phyloP scores from a whole-genome alignment of 2,113 vertebrate species.

The Periophthalmodon schlosseri region DNA sequence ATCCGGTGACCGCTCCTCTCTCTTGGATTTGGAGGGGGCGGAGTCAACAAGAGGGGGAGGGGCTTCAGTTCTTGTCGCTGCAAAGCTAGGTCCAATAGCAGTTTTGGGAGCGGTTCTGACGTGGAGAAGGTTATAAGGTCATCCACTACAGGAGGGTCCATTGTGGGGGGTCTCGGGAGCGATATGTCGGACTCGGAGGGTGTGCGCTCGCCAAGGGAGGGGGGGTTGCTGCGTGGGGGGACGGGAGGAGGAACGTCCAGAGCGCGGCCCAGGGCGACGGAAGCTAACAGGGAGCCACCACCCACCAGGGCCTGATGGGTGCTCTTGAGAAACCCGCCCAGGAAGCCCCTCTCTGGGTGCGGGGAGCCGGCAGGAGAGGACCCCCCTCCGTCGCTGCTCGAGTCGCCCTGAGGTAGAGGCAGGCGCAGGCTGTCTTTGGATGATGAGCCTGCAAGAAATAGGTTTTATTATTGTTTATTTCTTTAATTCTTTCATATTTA shows the following conservation, averaged over 20 bases:
- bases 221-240: conserved; percentile 66
- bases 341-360: conserved; percentile 48
- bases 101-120: conserved; percentile 39
- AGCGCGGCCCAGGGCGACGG: conserved; percentile 80
- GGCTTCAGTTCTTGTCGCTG: conserved; percentile 66
- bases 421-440: conserved; percentile 66
- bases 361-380: conserved; percentile 62
- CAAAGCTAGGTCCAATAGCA: conserved; percentile 58
- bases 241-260: conserved; percentile 66
- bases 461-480: neutral
- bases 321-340: conserved; percentile 63
- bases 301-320: conserved; percentile 81
- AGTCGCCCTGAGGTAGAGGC: conserved; percentile 68
- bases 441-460: conserved; percentile 52
- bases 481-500: too few species aligned
- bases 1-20: conserved; percentile 51
- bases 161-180: conserved; percentile 27
- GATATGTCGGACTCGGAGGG: conserved; percentile 56
- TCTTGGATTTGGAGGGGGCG: conserved; percentile 68
- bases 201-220: conserved; percentile 51
- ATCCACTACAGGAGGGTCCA: conserved; percentile 65
- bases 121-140: conserved; percentile 72
- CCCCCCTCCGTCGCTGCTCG: conserved; percentile 56
- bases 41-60: conserved; percentile 67
- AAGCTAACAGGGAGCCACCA: conserved; percentile 80